Conservation (phyloP, 1,140 invertebrate species). For the Steinernema feltiae region DNA sequence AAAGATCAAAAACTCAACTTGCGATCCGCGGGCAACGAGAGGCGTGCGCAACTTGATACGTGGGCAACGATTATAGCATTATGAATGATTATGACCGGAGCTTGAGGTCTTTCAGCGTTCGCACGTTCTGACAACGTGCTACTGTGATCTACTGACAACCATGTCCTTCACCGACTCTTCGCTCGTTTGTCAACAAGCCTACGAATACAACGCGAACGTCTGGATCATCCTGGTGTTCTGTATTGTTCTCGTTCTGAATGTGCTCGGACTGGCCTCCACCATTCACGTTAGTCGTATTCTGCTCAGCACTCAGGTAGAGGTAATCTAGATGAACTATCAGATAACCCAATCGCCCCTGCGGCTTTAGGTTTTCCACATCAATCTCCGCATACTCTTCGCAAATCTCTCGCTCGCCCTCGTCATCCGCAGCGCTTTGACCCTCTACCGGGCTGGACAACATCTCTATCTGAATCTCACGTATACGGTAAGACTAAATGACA, state of each 20-base stretch:
- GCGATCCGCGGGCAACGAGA: too few species aligned
- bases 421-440: neutral
- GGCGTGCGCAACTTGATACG: too few species aligned
- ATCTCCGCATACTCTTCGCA: neutral
- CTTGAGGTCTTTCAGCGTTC: too few species aligned
- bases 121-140: too few species aligned
- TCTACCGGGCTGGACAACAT: neutral
- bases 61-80: too few species aligned
- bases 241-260: neutral
- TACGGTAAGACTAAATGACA: neutral
- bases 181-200: neutral
- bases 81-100: too few species aligned
- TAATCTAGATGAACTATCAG: neutral
- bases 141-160: too few species aligned
- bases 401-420: neutral
- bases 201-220: neutral
- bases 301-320: neutral
- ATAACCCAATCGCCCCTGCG: neutral
- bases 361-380: constrained; percentile 1
- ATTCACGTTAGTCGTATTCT: neutral
- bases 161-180: too few species aligned
- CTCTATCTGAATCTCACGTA: neutral
- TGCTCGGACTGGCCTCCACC: neutral
- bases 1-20: too few species aligned
- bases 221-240: neutral